phyloP scores from a whole-genome alignment of 2,797 vertebrate species.

The Galago senegalensis region DNA sequence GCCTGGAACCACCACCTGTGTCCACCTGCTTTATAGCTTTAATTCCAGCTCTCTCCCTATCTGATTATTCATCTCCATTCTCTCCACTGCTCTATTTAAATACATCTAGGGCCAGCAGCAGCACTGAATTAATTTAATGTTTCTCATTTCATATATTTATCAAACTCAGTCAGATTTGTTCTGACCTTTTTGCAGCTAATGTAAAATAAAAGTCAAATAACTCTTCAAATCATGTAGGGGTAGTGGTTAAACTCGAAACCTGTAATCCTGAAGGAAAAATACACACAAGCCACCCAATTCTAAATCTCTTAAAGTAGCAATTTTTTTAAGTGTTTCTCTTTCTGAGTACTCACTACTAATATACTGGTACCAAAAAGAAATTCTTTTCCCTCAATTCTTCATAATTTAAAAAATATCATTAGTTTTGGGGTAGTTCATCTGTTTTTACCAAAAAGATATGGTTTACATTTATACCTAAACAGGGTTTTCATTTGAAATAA shows the following conservation, averaged over 20 bases:
- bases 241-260: background rate
- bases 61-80: background rate
- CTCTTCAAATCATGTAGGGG: background rate
- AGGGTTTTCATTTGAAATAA: background rate
- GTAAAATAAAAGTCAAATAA: slow-evolving; percentile 26
- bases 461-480: background rate
- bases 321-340: background rate
- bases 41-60: background rate
- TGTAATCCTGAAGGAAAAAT: background rate
- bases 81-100: background rate
- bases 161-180: slow-evolving; percentile 7
- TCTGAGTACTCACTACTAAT: background rate
- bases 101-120: background rate
- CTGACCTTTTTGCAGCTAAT: background rate
- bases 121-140: background rate
- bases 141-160: slow-evolving; percentile 45
- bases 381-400: background rate
- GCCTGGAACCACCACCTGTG: background rate
- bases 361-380: background rate
- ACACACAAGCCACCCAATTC: background rate
- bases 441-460: background rate
- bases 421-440: background rate
- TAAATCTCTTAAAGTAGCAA: background rate
- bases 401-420: slow-evolving; percentile 46
- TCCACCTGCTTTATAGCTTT: background rate